Evolutionary conservation across 1,140 invertebrate species (phyloP).

Genomic region (Drosophila prosaltans): DNA sequence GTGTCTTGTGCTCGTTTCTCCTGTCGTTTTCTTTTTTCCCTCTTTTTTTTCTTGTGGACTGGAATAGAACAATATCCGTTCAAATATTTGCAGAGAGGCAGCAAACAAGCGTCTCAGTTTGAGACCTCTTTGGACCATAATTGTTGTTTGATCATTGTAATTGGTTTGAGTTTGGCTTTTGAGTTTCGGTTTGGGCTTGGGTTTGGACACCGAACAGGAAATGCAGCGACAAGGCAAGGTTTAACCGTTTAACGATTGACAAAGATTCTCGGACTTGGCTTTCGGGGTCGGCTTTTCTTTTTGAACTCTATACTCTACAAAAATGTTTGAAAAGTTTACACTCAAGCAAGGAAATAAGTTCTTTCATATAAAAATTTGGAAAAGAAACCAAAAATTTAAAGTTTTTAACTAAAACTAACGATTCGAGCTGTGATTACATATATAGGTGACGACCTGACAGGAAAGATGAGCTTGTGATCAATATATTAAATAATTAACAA

Average conservation of each 20-base stretch:
- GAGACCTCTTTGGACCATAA: conserved; percentile 50
- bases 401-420: no score
- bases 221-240: conserved; percentile 53
- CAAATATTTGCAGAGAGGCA: conserved; percentile 77
- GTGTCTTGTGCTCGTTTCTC: conserved; percentile 31
- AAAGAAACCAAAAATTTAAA: no score
- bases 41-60: conserved; percentile 33
- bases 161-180: conserved; percentile 60
- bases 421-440: no score
- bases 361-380: no score
- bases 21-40: conserved; percentile 46
- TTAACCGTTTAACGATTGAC: conserved; percentile 76
- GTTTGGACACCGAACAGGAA: conserved; percentile 62
- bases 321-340: background rate
- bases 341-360: background rate
- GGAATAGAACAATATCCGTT: conserved; percentile 80
- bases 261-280: conserved; percentile 40
- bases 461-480: no score
- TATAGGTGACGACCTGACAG: no score
- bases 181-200: conserved; percentile 25
- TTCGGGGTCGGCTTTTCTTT: conserved; percentile 30
- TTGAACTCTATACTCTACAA: conserved; percentile 32
- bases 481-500: no score
- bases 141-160: conserved; percentile 82
- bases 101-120: conserved; percentile 45